Conservation (phyloP, 2,888 invertebrate genomes). For the Seira musarum region DNA sequence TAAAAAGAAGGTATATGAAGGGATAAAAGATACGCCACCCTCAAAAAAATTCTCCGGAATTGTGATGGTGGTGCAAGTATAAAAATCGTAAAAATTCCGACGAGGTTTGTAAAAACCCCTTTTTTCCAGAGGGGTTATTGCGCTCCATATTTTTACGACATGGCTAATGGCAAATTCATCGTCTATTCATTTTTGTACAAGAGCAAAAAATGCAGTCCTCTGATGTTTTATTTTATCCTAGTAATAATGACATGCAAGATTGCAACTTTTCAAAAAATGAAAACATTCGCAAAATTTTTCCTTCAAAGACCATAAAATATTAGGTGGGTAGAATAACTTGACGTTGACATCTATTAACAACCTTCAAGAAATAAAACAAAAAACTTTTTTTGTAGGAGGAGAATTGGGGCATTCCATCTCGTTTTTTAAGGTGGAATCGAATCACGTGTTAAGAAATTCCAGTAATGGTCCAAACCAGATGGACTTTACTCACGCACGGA, state of each 20-base stretch:
- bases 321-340: no score
- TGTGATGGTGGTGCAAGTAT: background rate
- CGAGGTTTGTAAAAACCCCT: no score
- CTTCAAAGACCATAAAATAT: background rate
- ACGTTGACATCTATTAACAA: no score
- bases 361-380: background rate
- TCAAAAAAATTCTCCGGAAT: background rate
- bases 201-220: background rate
- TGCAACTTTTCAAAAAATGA: background rate
- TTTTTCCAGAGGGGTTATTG: no score
- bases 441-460: no score
- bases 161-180: background rate
- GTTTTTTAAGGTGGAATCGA: no score
- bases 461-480: no score
- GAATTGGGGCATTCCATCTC: no score
- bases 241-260: background rate
- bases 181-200: background rate
- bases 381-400: no score
- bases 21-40: background rate
- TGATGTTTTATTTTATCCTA: background rate
- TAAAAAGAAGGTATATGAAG: background rate
- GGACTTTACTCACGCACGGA: conserved; percentile 8
- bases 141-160: background rate
- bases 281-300: background rate
- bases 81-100: no score